A percentile compares a stretch with the other conserved stretches of the same genome.
Conservation (phyloP, 2,888 invertebrate genomes). For the Nezara viridula region DNA sequence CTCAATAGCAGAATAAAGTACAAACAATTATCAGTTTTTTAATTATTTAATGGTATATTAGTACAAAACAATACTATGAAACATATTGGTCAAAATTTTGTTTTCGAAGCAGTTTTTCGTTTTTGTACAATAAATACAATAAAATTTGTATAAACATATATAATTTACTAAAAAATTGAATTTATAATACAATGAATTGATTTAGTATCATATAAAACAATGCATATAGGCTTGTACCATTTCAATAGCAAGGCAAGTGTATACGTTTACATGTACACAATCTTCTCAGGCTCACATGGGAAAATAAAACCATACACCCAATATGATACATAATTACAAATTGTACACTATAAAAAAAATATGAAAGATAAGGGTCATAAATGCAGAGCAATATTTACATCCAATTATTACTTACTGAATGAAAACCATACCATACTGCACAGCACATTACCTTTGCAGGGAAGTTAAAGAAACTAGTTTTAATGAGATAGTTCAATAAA, state of each 20-base stretch:
- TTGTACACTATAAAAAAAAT: conserved; percentile 7
- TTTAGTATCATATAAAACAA: conserved; percentile 33
- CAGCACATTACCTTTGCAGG: background rate
- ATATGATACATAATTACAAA: conserved; percentile 49
- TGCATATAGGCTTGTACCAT: conserved; percentile 16
- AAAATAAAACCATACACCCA: background rate
- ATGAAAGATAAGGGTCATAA: background rate
- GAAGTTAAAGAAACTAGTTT: background rate
- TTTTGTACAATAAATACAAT: conserved; percentile 46
- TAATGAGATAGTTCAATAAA: background rate
- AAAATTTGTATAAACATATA: conserved; percentile 43
- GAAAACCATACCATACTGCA: background rate
- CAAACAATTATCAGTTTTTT: background rate
- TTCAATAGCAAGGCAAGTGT: conserved; percentile 20
- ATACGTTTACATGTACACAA: background rate
- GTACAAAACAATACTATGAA: conserved; percentile 38
- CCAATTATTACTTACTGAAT: background rate
- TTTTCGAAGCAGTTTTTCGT: background rate
- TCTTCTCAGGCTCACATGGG: background rate
- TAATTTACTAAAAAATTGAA: conserved; percentile 35
- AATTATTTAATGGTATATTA: conserved; percentile 16
- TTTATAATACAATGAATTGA: conserved; percentile 36
- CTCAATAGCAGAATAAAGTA: conserved; percentile 12
- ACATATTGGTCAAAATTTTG: conserved; percentile 40
- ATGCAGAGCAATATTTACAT: background rate